Evolutionary conservation across 2,888 invertebrate species (phyloP).

Genomic region (Eristalis arbustorum): DNA sequence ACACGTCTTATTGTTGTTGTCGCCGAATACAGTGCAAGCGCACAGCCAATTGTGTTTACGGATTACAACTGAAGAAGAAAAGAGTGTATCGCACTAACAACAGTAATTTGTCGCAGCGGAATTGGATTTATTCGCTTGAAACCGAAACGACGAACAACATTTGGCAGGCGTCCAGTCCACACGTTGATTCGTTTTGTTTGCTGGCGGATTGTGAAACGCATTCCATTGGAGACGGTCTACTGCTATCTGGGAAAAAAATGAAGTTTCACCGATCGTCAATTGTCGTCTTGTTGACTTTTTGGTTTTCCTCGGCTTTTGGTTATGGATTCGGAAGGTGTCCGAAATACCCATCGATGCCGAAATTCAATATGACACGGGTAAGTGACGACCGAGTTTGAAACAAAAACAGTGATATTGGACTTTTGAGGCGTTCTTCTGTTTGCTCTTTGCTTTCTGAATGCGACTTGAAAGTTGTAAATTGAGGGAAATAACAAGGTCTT

Average conservation of each 20-base stretch:
- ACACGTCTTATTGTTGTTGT: slow-evolving; percentile 11
- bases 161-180: slow-evolving; percentile 56
- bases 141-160: slow-evolving; percentile 15
- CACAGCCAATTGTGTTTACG: slow-evolving; percentile 11
- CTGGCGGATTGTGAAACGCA: slow-evolving; percentile 48
- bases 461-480: neutral
- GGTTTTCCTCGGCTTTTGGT: slow-evolving; percentile 64
- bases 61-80: slow-evolving; percentile 10
- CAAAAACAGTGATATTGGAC: neutral
- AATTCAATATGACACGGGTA: slow-evolving; percentile 85
- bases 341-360: slow-evolving; percentile 84
- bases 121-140: slow-evolving; percentile 9
- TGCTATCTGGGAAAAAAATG: slow-evolving; percentile 26
- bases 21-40: neutral
- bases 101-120: slow-evolving; percentile 41
- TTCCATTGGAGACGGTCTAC: slow-evolving; percentile 20
- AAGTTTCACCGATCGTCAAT: slow-evolving; percentile 60
- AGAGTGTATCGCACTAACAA: slow-evolving; percentile 5
- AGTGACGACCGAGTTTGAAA: slow-evolving; percentile 75
- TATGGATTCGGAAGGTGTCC: slow-evolving; percentile 86
- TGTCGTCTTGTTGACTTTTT: slow-evolving; percentile 59
- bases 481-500: neutral
- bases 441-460: neutral
- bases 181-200: slow-evolving; percentile 21
- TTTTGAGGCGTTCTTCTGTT: neutral